phyloP scores from a whole-genome alignment of 2,797 vertebrate species.

The Acropternis orthonyx region DNA sequence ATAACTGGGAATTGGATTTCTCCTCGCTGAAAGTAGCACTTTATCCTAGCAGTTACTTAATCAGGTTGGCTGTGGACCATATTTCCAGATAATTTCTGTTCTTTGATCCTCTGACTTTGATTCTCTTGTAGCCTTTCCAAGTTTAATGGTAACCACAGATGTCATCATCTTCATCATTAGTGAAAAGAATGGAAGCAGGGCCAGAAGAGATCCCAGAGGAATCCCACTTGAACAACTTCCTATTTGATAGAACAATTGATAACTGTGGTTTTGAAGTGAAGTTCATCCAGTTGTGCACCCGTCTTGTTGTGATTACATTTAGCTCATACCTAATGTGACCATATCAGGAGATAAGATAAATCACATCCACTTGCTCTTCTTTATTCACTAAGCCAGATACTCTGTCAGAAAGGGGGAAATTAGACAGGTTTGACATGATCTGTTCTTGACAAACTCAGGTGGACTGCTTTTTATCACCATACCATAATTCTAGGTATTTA shows the following conservation, averaged over 20 bases:
- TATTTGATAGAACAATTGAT: slow-evolving; percentile 58
- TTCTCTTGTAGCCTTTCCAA: neutral
- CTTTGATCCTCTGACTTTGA: slow-evolving; percentile 11
- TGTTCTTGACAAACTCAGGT: slow-evolving; percentile 25
- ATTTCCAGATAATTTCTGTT: neutral
- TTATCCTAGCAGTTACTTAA: neutral
- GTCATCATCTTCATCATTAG: slow-evolving; percentile 18
- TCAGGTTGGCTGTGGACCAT: neutral
- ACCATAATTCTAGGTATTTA: slow-evolving; percentile 13
- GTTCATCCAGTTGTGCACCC: neutral
- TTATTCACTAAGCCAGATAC: neutral
- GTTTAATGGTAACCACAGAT: slow-evolving; percentile 16
- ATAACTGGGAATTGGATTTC: neutral
- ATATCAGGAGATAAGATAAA: neutral
- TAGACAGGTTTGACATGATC: neutral
- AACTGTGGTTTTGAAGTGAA: slow-evolving; percentile 16
- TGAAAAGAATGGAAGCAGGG: slow-evolving; percentile 27
- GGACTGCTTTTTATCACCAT: slow-evolving; percentile 39
- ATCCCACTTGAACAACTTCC: slow-evolving; percentile 26
- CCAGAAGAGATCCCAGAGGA: slow-evolving; percentile 26
- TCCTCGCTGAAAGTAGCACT: neutral
- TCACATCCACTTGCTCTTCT: slow-evolving; percentile 2
- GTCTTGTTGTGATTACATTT: neutral
- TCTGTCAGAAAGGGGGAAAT: neutral
- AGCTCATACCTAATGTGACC: neutral